Evolutionary conservation across 1,140 invertebrate species (phyloP).

Genomic region (Saccostrea echinata): DNA sequence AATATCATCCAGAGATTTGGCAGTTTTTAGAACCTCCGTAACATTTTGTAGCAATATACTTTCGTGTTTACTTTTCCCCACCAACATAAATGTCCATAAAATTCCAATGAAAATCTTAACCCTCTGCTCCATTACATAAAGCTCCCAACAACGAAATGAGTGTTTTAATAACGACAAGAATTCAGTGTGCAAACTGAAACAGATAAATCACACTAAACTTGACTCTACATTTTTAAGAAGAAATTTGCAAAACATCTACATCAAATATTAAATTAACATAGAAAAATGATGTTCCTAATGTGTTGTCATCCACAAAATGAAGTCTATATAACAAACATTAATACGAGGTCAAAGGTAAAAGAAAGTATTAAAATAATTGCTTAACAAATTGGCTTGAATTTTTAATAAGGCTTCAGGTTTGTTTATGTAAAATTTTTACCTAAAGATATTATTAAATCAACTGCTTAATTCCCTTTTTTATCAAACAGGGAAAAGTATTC

Average conservation of each 20-base stretch:
- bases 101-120: background rate
- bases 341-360: background rate
- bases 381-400: no score
- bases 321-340: background rate
- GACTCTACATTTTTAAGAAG: constrained; percentile 3
- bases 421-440: no score
- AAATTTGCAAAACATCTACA: background rate
- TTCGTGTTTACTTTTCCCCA: background rate
- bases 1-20: background rate
- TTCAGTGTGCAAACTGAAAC: background rate
- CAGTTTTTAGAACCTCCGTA: background rate
- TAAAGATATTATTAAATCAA: no score
- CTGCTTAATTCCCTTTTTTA: no score
- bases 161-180: background rate
- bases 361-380: no score
- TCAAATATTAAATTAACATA: constrained; percentile 26
- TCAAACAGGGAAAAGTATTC: no score
- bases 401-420: no score
- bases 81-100: background rate
- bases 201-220: background rate
- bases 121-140: background rate
- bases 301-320: background rate
- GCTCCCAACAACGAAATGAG: background rate
- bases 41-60: background rate
- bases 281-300: background rate